A percentile compares a stretch with the other conserved stretches of the same genome.
Evolutionary conservation across 2,888 invertebrate species (phyloP).

Genomic region (Dorcus hopei): DNA sequence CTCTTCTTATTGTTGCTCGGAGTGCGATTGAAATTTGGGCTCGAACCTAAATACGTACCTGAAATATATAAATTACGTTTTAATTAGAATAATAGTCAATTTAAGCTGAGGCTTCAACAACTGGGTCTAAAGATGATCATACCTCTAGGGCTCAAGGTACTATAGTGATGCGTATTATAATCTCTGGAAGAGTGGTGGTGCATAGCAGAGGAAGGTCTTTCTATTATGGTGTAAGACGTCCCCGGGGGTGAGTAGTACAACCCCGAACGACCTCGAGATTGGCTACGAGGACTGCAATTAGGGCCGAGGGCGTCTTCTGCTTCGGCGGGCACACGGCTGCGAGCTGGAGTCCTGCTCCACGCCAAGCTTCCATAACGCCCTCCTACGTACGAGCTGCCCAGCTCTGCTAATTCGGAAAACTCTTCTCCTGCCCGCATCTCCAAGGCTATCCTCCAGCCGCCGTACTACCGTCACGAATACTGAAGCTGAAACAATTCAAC

Average conservation of each 20-base stretch:
- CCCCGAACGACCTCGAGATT: conserved; percentile 59
- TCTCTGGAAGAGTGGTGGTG: conserved; percentile 53
- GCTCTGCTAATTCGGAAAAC: conserved; percentile 49
- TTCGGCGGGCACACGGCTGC: conserved; percentile 60
- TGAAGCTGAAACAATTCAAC: conserved; percentile 35
- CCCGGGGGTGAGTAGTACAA: conserved; percentile 86
- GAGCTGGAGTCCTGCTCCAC: conserved; percentile 49
- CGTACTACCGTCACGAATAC: conserved; percentile 45
- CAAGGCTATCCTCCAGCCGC: conserved; percentile 38
- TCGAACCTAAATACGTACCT: conserved; percentile 69
- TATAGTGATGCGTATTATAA: conserved; percentile 45
- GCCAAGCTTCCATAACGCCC: conserved; percentile 31
- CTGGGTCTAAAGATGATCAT: not conserved
- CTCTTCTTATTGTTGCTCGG: conserved; percentile 66
- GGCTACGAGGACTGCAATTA: conserved; percentile 47
- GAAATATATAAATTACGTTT: conserved; percentile 44
- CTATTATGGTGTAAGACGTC: conserved; percentile 85
- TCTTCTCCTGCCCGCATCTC: conserved; percentile 47
- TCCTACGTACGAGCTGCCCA: conserved; percentile 45
- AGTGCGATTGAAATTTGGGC: conserved; percentile 54
- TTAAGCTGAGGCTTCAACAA: too few species aligned
- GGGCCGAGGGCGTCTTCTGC: conserved; percentile 58
- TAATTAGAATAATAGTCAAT: too few species aligned
- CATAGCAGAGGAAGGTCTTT: conserved; percentile 68
- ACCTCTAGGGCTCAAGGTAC: conserved; percentile 49